phyloP scores from a whole-genome alignment of 2,888 invertebrate genomes.

The Cynaeus angustus region DNA sequence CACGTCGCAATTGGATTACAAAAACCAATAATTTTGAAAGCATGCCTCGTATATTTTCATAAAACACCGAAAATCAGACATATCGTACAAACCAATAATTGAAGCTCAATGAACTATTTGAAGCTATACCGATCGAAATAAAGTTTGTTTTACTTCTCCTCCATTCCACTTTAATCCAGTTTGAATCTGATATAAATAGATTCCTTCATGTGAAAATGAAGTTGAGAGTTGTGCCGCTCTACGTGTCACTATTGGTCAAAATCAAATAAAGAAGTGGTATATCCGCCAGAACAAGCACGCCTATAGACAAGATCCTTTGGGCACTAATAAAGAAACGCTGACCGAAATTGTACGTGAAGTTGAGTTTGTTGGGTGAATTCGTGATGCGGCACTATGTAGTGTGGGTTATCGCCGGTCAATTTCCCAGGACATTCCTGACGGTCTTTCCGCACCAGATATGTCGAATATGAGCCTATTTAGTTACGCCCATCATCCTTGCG shows the following conservation, averaged over 20 bases:
- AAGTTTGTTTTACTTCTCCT: too few species aligned
- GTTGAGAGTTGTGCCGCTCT: not conserved
- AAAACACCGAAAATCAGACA: too few species aligned
- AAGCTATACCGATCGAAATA: too few species aligned
- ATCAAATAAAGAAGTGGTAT: conserved; percentile 26
- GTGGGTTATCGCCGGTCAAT: conserved; percentile 42
- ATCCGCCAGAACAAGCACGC: conserved; percentile 18
- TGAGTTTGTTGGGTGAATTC: conserved; percentile 39
- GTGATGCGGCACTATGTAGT: conserved; percentile 25
- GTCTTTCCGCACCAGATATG: conserved; percentile 39
- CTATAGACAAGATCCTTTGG: conserved; percentile 37
- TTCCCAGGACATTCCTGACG: conserved; percentile 40
- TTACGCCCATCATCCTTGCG: conserved; percentile 37
- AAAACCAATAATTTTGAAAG: too few species aligned
- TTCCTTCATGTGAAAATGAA: not conserved
- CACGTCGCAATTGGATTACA: too few species aligned
- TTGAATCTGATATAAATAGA: too few species aligned
- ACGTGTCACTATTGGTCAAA: conserved; percentile 19
- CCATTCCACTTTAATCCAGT: too few species aligned
- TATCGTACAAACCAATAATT: too few species aligned
- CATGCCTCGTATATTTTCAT: too few species aligned
- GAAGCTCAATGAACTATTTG: too few species aligned
- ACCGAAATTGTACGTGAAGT: conserved; percentile 39
- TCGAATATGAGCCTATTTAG: conserved; percentile 40
- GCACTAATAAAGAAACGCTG: conserved; percentile 50